Evolutionary conservation across 92 coral and sea anemone genomes (phyloP).

Genomic region (Zoanthus gigantus): DNA sequence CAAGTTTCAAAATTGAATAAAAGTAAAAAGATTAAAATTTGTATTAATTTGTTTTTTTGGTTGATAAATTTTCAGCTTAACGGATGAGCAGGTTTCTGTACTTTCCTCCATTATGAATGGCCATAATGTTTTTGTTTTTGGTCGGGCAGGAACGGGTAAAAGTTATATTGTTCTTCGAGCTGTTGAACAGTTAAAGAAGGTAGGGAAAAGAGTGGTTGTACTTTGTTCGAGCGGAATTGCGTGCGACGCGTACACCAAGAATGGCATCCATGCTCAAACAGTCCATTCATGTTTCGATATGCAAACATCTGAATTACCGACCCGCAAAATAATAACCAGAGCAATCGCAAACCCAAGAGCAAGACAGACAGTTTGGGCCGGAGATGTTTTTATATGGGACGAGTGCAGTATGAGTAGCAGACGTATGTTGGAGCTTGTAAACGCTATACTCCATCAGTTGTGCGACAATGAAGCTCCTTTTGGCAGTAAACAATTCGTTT

Average conservation of each 20-base stretch:
- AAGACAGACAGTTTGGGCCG: background rate
- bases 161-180: conserved; percentile 13
- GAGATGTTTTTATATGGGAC: conserved; percentile 52
- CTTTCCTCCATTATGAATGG: conserved; percentile 22
- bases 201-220: conserved; percentile 7
- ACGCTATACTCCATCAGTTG: background rate
- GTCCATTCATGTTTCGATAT: conserved; percentile 41
- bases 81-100: conserved; percentile 17
- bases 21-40: too few species aligned
- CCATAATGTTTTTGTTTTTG: conserved; percentile 45
- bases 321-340: background rate
- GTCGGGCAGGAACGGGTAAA: conserved; percentile 53
- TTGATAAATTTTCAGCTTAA: too few species aligned
- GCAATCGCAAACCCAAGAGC: conserved; percentile 10
- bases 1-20: too few species aligned
- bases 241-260: conserved; percentile 17
- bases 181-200: background rate
- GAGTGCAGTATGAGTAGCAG: conserved; percentile 49
- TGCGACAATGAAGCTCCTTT: background rate
- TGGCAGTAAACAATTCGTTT: conserved; percentile 43
- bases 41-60: too few species aligned
- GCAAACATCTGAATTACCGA: conserved; percentile 49
- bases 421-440: conserved; percentile 41
- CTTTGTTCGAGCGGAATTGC: conserved; percentile 49
- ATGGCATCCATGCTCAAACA: conserved; percentile 39